Conservation (phyloP, 2,113 vertebrate genomes). For the Clinocottus analis region DNA sequence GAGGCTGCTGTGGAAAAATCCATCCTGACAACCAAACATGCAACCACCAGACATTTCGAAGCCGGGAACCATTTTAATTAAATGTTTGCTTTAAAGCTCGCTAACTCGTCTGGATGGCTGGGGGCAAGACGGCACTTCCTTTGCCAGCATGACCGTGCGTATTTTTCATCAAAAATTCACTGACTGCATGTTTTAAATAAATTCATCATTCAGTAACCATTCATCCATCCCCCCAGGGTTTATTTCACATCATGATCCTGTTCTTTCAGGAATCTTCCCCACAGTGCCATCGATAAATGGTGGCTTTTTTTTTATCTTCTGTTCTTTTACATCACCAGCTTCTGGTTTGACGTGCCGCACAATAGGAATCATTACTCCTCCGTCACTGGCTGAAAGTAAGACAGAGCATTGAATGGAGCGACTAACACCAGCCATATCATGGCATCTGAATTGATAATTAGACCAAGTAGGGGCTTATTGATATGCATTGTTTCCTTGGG, state of each 20-base stretch:
- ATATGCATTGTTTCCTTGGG: slow-evolving; percentile 47
- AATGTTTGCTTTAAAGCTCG: neutral
- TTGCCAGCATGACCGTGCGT: neutral
- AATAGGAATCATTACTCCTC: slow-evolving; percentile 69
- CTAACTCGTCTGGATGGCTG: neutral
- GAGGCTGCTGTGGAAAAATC: neutral
- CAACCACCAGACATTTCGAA: neutral
- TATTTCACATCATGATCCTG: slow-evolving; percentile 13
- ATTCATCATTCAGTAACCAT: neutral
- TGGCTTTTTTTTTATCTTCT: slow-evolving; percentile 46
- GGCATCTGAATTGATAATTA: slow-evolving; percentile 54
- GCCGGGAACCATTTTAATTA: neutral
- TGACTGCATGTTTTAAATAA: slow-evolving; percentile 6
- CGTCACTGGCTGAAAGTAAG: slow-evolving; percentile 64
- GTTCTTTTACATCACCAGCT: slow-evolving; percentile 59
- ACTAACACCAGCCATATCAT: slow-evolving; percentile 37
- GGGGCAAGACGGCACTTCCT: neutral
- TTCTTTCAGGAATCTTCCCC: slow-evolving; percentile 36
- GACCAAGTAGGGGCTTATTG: slow-evolving; percentile 42
- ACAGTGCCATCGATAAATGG: neutral
- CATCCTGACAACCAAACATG: neutral
- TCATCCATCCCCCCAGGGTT: neutral
- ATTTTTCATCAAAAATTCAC: neutral
- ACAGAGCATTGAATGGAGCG: slow-evolving; percentile 39
- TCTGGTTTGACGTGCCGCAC: slow-evolving; percentile 67